phyloP scores from a whole-genome alignment of 2,797 vertebrate genomes.

The Acanthurus lineatus region DNA sequence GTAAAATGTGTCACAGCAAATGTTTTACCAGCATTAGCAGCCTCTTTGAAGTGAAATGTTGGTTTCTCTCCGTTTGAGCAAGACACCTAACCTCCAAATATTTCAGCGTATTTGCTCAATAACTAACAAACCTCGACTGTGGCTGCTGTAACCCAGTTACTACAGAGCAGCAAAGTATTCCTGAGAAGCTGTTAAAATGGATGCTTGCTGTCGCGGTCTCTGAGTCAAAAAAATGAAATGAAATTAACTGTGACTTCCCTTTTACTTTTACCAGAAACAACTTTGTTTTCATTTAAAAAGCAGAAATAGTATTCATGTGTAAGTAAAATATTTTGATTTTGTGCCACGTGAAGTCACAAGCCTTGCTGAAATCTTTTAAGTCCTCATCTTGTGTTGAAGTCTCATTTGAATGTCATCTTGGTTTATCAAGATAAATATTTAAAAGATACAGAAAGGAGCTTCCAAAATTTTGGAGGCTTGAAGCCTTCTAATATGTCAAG shows the following conservation, averaged over 20 bases:
- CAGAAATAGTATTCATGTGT: not conserved
- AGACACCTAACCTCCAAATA: constrained; percentile 70
- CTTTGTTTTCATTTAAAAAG: not conserved
- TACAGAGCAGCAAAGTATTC: not conserved
- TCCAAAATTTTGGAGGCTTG: no score
- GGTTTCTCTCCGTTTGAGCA: constrained; percentile 22
- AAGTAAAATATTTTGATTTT: not conserved
- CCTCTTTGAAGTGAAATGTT: constrained; percentile 33
- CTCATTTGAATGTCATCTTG: no score
- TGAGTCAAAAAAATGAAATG: constrained; percentile 49
- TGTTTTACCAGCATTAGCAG: constrained; percentile 3
- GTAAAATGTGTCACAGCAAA: constrained; percentile 8
- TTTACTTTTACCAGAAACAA: constrained; percentile 1
- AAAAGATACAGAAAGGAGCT: no score
- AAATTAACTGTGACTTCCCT: not conserved
- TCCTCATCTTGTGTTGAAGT: not conserved
- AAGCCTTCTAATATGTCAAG: no score
- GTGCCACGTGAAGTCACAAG: not conserved
- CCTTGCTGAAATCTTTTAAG: not conserved
- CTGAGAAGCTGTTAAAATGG: constrained; percentile 6
- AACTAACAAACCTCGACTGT: constrained; percentile 39
- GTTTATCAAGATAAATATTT: no score
- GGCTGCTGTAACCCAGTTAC: constrained; percentile 10
- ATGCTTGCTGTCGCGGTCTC: constrained; percentile 42
- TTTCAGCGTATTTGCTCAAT: constrained; percentile 63